A percentile compares a stretch with the other conserved stretches of the same genome.
phyloP scores from a whole-genome alignment of 2,797 vertebrate genomes.

The Girardinus metallicus region DNA sequence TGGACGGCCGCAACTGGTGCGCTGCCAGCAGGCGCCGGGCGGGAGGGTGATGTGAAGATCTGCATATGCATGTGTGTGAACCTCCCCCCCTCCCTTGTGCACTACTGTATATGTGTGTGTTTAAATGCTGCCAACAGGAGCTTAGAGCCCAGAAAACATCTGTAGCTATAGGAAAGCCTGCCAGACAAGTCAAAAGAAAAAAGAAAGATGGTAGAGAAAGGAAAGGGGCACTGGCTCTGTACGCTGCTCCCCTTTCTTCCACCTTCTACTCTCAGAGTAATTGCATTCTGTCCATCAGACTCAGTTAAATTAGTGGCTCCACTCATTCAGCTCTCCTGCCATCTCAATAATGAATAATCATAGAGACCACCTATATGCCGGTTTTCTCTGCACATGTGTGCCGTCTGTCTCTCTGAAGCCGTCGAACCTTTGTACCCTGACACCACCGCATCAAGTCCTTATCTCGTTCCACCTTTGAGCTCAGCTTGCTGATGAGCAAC shows the following conservation, averaged over 20 bases:
- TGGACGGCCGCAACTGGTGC: constrained; percentile 59
- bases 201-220: constrained; percentile 17
- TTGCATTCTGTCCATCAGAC: constrained; percentile 76
- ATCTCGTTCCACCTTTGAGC: constrained; percentile 33
- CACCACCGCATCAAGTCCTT: constrained; percentile 22
- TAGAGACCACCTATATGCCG: constrained; percentile 39
- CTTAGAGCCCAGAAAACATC: constrained; percentile 75
- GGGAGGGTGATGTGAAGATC: constrained; percentile 48
- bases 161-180: constrained; percentile 63
- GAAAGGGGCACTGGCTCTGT: constrained; percentile 6
- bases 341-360: constrained; percentile 72
- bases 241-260: constrained; percentile 23
- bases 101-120: constrained; percentile 33
- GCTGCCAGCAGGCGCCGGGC: constrained; percentile 58
- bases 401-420: not conserved
- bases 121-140: constrained; percentile 70
- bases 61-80: constrained; percentile 30
- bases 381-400: constrained; percentile 17
- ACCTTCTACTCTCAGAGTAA: constrained; percentile 63
- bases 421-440: constrained; percentile 20
- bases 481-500: constrained; percentile 56
- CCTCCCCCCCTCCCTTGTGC: constrained; percentile 6
- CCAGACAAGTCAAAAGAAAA: constrained; percentile 43
- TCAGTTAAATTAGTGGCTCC: constrained; percentile 69
- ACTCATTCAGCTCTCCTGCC: constrained; percentile 64